Evolutionary conservation across 2,797 vertebrate genomes (phyloP), one percentile per base, ranked within the genome.

Genomic region (Alectoris magna): DNA sequence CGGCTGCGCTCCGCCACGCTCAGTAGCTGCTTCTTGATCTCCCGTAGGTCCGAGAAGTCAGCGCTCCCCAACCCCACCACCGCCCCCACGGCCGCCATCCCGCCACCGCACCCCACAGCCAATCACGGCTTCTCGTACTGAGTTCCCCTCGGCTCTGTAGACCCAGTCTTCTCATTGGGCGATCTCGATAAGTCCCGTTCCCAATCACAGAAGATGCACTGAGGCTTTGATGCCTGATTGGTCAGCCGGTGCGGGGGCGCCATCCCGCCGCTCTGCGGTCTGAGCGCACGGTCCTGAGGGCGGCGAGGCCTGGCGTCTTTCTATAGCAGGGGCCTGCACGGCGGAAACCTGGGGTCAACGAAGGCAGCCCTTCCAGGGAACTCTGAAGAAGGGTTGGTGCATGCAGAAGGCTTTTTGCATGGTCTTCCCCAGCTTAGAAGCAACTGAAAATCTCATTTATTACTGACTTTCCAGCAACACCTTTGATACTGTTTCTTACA

Each of bases 1-100:
- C 98, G 98, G 78, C 99, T 99, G 36, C 99, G 98, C 56, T 98
- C 98, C 69, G 98, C 98, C 23, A 99, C 98, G 16, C 98, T 98
- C 93, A 99, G 97, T 44, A 99, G 97, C 92, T 99, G 98, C 94
- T 99, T 99, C 97, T 99, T 99, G 12, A 99, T 98, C 92, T 98
- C 98, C 14, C 98, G 98, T 93, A 99, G 97, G 74, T 99, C 98
- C 17, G 98, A 98, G 96, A 99, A 99, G 64, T 85, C 92, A 2
- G 79, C 2, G 1, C 67, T 22, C 0, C 18, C 44, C 9, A 97
- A 95, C 53, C 68, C 94, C 64, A 95, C 95, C 43, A 97, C 97
- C 94, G 96, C 97, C 88, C 97, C 98, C 97, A 98, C 53, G 2
- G 93, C 96, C 72, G 97, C 97, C 97, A 97, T 98, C 63, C 96